Evolutionary conservation across 2,797 vertebrate species (phyloP), one percentile per base, ranked within the genome.

Genomic region (Bradypodion pumilum): DNA sequence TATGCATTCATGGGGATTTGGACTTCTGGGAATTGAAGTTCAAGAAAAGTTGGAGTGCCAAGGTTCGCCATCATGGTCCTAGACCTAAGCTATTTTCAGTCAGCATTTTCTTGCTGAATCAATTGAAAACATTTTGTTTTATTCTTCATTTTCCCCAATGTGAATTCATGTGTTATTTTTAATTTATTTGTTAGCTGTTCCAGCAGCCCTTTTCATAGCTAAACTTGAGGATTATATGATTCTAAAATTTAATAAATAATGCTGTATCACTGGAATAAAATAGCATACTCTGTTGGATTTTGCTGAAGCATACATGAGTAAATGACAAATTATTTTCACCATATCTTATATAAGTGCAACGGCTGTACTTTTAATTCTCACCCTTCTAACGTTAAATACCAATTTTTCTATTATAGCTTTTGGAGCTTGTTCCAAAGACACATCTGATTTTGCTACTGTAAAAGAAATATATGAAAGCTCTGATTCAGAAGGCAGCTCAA

Each of bases 351-450:
- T 63, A 70, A 73, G 42, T 80, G 15, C 27, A 49, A 40, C 40
- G 19, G 25, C 60, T 49, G 40, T 63, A 40, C 52, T 59, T 66
- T 29, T 68, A 84, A 81, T 12, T 73, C 25, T 81, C 37, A 5
- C 27, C 49, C 25, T 74, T 70, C 21, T 72, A 78, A 40, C 74
- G 40, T 72, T 72, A 8, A 79, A 70, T 69, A 77, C 7, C 40
- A 81, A 63, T 37, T 76, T 85, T 89, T 89, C 59, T 84, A 78
- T 90, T 88, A 83, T 85, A 94, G 92, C 65, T 83, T 25, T 66
- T 78, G 62, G 91, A 79, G 29, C 74, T 66, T 56, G 44, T 42
- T n/a, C 87, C 82, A 84, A 82, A 89, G 74, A 87, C 80, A 86
- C 86, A 74, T 66, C 82, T 86, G 62, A 32, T 78, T 37, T 63